Evolutionary conservation across 2,797 vertebrate species (phyloP).

Genomic region (Phalloptychus januarius): DNA sequence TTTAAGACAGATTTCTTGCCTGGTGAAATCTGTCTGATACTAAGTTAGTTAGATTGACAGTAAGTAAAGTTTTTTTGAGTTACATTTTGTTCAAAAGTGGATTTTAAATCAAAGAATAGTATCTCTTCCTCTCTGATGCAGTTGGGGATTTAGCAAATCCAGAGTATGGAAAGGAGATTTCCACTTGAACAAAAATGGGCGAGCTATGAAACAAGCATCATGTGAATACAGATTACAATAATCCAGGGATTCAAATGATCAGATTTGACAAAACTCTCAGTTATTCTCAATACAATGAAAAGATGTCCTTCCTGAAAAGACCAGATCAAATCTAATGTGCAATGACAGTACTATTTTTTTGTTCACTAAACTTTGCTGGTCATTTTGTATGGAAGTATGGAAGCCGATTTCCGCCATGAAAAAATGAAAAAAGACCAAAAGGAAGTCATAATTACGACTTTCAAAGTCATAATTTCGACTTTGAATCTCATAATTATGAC

Average conservation of each 20-base stretch:
- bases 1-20: neutral
- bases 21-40: neutral
- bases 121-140: neutral
- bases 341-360: neutral
- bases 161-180: neutral
- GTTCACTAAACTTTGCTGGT: neutral
- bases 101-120: neutral
- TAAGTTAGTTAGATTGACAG: neutral
- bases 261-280: neutral
- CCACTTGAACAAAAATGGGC: neutral
- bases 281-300: neutral
- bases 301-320: neutral
- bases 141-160: neutral
- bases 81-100: neutral
- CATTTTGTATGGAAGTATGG: too few relatives aligned
- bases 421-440: too few relatives aligned
- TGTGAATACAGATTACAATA: neutral
- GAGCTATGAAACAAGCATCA: neutral
- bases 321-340: neutral
- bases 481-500: too few relatives aligned
- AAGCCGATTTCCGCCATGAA: too few relatives aligned
- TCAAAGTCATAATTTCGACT: too few relatives aligned
- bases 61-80: neutral
- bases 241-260: neutral
- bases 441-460: too few relatives aligned